A percentile compares a stretch with the other conserved stretches of the same genome.
phyloP scores from a whole-genome alignment of 1,140 invertebrate genomes.

The Bicyclus anynana region DNA sequence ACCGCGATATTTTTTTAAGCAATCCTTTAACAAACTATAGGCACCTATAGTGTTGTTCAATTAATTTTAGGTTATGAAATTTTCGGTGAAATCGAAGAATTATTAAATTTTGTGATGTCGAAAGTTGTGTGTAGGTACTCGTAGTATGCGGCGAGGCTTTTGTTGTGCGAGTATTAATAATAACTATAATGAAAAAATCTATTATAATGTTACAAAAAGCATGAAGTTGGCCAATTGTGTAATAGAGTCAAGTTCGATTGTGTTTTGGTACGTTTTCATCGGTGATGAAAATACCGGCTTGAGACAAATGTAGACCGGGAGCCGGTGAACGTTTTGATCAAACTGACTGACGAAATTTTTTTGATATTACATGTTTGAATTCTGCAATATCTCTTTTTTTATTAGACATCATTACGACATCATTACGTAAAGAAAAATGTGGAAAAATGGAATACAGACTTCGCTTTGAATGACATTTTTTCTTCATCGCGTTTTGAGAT shows the following conservation, averaged over 20 bases:
- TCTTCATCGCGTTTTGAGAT: too few relatives aligned
- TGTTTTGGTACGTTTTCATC: slow-evolving; percentile 22
- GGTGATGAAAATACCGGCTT: slow-evolving; percentile 27
- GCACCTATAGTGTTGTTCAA: slow-evolving; percentile 33
- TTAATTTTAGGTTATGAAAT: slow-evolving; percentile 69
- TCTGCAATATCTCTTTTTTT: too few relatives aligned
- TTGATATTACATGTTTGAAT: too few relatives aligned
- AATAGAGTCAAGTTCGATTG: slow-evolving; percentile 55
- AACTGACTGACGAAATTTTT: too few relatives aligned
- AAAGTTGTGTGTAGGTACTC: slow-evolving; percentile 32
- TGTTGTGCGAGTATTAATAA: slow-evolving; percentile 34
- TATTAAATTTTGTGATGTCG: slow-evolving; percentile 57
- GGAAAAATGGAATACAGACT: too few relatives aligned
- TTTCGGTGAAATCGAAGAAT: slow-evolving; percentile 60
- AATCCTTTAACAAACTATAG: slow-evolving; percentile 50
- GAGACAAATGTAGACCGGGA: background rate
- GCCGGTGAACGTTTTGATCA: background rate
- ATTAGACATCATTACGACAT: too few relatives aligned
- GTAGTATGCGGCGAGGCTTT: slow-evolving; percentile 21
- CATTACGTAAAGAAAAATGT: too few relatives aligned
- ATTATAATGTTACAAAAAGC: slow-evolving; percentile 41
- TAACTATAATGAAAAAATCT: slow-evolving; percentile 5
- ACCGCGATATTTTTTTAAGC: slow-evolving; percentile 41
- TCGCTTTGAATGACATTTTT: too few relatives aligned
- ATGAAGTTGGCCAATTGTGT: slow-evolving; percentile 54